Percentiles rank a stretch among this genome's conserved stretches.
Conservation (phyloP, 2,113 vertebrate species). For the Thymallus thymallus region DNA sequence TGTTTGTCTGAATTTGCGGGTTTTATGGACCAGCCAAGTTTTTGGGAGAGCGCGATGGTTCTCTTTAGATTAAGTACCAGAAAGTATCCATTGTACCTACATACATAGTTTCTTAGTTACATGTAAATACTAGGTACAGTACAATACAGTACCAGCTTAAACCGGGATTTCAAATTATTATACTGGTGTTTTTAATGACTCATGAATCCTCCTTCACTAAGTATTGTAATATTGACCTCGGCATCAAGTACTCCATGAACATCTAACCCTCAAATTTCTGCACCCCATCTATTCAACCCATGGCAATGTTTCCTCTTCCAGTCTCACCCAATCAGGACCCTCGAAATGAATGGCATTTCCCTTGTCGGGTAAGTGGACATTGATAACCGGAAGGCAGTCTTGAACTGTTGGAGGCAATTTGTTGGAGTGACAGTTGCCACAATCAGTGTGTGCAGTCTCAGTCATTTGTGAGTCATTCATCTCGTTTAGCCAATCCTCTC, state of each 20-base stretch:
- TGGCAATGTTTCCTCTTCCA: neutral
- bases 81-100: no score
- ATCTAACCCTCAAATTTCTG: neutral
- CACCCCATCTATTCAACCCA: neutral
- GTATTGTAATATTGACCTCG: no score
- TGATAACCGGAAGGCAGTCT: neutral
- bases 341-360: neutral
- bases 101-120: no score
- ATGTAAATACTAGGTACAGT: no score
- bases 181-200: no score
- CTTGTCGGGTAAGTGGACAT: neutral
- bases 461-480: slow-evolving; percentile 8
- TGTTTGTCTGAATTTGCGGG: no score
- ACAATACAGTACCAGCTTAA: no score
- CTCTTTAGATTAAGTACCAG: neutral
- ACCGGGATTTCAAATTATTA: no score
- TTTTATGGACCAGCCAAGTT: no score
- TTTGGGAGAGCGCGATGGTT: neutral
- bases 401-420: slow-evolving; percentile 10
- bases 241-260: neutral
- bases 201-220: neutral
- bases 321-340: neutral
- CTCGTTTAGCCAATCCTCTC: neutral
- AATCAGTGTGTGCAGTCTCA: slow-evolving; percentile 2
- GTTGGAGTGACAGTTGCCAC: slow-evolving; percentile 10